Base-by-base conservation (phyloP, 2,113 vertebrate genomes). In the Meriones unguiculatus region DNA sequence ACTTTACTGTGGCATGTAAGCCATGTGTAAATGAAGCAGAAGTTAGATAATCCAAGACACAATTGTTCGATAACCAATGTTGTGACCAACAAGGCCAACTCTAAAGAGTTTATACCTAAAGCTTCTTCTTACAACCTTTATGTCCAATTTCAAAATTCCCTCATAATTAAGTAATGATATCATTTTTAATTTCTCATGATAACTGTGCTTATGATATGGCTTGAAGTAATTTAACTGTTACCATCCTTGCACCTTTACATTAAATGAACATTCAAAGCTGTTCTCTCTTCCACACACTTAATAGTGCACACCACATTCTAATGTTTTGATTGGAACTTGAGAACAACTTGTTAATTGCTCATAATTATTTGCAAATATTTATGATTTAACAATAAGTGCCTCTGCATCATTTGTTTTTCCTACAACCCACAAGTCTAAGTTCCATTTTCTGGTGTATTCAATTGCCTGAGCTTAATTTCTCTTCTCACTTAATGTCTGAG, bases 361-460 rank as follows among this genome's bases (percentile, higher is more conserved):
- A 87, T 25, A 54, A 35, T 54, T 64, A 81, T 70, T 91, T 73
- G 80, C 15, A 89, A 82, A 65, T 89, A 89, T 38, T 89, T 76
- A 32, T 59, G 77, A 88, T 9, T 54, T 77, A 84, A 85, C 28
- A 77, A 75, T 69, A 35, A 95, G 38, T 35, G 0, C 57, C 18
- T 82, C 25, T 81, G 25, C 52, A 41, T 46, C 30, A 50, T 67
- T 88, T 62, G 24, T 81, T 95, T 91, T 52, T 17, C 18, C 46
- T n/a, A 57, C 46, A 92, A 59, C 65, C 18, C 0, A 4, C 8
- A 92, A 8, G 12, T 13, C 14, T 89, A 50, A 84, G 81, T 67
- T 50, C 3, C 8, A 7, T 38, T 67, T 50, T 64, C 5, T 38
- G 15, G 8, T 25, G 67, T 76, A 84, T 38, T 84, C 59, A 84